A percentile compares a stretch with the other conserved stretches of the same genome.
phyloP scores from a whole-genome alignment of 2,797 vertebrate genomes.

The Notoglanidium macrostoma region DNA sequence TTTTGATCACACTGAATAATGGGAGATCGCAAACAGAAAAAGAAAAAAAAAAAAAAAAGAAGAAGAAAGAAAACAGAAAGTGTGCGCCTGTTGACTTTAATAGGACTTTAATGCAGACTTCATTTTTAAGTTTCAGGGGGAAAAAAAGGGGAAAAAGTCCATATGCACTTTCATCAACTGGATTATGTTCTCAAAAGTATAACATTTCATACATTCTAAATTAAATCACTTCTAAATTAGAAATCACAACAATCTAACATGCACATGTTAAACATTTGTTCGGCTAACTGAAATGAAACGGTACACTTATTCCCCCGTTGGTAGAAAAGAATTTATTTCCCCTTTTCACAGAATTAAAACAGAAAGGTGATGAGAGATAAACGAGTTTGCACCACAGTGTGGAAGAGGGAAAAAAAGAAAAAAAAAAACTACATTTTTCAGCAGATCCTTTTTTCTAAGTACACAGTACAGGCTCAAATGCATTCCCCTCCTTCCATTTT shows the following conservation, averaged over 20 bases:
- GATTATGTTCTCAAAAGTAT: background rate
- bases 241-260: slow-evolving; percentile 18
- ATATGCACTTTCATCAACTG: background rate
- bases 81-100: background rate
- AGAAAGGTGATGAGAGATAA: slow-evolving; percentile 70
- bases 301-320: slow-evolving; percentile 53
- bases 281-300: slow-evolving; percentile 5
- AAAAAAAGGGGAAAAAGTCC: background rate
- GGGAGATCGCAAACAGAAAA: background rate
- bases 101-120: background rate
- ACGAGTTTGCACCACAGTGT: slow-evolving; percentile 75
- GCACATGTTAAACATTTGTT: background rate
- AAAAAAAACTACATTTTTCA: slow-evolving; percentile 68
- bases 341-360: slow-evolving; percentile 76
- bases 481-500: slow-evolving; percentile 57
- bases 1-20: background rate
- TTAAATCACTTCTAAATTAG: background rate
- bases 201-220: slow-evolving; percentile 23
- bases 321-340: slow-evolving; percentile 79
- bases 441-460: slow-evolving; percentile 61
- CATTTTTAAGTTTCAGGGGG: background rate
- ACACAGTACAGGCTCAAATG: slow-evolving; percentile 60
- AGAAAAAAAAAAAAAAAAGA: too few species aligned
- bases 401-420: slow-evolving; percentile 36
- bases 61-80: background rate